Percentiles rank a stretch among this genome's conserved stretches.
Conservation (phyloP, 2,888 invertebrate species). For the Onchidella celtica region DNA sequence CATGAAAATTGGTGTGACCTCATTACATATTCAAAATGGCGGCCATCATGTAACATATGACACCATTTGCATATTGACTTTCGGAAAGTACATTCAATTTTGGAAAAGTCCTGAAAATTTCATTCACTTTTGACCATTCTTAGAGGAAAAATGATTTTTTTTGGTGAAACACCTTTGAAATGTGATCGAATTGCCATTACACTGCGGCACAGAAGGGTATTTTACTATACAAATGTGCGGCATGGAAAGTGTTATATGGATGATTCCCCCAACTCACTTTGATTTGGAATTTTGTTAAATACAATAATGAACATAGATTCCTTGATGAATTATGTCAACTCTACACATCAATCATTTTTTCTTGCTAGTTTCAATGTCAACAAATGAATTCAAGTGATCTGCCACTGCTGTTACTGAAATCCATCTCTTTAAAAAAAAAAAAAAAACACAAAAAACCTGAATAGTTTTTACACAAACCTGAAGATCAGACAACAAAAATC, state of each 20-base stretch:
- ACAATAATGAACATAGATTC: background rate
- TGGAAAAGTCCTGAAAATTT: conserved; percentile 1
- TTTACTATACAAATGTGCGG: background rate
- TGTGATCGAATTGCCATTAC: background rate
- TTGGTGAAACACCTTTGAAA: background rate
- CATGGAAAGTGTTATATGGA: background rate
- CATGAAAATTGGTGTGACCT: background rate
- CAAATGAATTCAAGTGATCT: too few species aligned
- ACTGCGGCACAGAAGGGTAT: background rate
- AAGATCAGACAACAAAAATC: too few species aligned
- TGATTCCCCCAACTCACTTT: background rate
- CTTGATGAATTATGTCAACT: background rate
- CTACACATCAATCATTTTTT: background rate
- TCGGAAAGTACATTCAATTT: background rate
- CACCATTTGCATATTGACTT: background rate
- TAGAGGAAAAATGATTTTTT: background rate
- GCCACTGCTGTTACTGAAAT: too few species aligned
- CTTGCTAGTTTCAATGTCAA: too few species aligned
- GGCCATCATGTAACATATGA: background rate
- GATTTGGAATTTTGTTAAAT: background rate
- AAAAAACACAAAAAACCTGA: too few species aligned
- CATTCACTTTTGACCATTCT: background rate
- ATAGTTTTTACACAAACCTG: too few species aligned
- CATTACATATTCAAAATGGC: conserved; percentile 16
- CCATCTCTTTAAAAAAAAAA: too few species aligned